Evolutionary conservation across 2,113 vertebrate species (phyloP), one percentile per base, ranked within the genome.

Genomic region (Monopterus albus): DNA sequence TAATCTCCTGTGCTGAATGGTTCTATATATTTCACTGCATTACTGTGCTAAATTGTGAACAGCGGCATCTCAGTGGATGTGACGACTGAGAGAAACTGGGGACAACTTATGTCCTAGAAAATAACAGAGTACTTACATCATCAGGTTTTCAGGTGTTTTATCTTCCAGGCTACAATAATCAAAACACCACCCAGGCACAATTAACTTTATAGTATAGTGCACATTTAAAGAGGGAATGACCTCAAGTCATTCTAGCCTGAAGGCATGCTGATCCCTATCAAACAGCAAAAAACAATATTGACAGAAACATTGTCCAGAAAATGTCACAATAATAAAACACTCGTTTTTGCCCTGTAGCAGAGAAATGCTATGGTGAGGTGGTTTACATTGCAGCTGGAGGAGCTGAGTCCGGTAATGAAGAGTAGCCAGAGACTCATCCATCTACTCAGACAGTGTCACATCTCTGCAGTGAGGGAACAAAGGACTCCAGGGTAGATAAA

Each of bases 371-470:
- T 72, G 66, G 45, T 4, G 35, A 67, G 0, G 57, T 79, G 63
- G 76, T 78, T 82, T 77, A 81, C 60, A 35, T 18, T 25, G 55
- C 46, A 6, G 47, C 63, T 43, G 69, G 66, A 68, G 50, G 20
- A 76, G 59, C 36, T 18, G 1, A 53, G 76, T 36, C 21, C 43
- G 36, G 53, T 85, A 84, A 85, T 84, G 71, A 82, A 45, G 67
- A 70, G 57, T 63, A 61, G 28, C n/a, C 39, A 80, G 62, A 36
- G 64, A 42, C 26, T 78, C 83, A 79, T 87, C 72, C 82, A 72
- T 87, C 79, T 74, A 67, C 47, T 38, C 10, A 74, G 36, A 74
- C 71, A 26, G 4, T 43, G 58, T 76, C 72, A 75, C 33, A 31
- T 50, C 42, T 36, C 43, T 63, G 62, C 66, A 50, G 36, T 33